Evolutionary conservation across 1,140 invertebrate species (phyloP), one percentile per base, ranked within the genome.

Genomic region (Catajapyx aquilonaris): DNA sequence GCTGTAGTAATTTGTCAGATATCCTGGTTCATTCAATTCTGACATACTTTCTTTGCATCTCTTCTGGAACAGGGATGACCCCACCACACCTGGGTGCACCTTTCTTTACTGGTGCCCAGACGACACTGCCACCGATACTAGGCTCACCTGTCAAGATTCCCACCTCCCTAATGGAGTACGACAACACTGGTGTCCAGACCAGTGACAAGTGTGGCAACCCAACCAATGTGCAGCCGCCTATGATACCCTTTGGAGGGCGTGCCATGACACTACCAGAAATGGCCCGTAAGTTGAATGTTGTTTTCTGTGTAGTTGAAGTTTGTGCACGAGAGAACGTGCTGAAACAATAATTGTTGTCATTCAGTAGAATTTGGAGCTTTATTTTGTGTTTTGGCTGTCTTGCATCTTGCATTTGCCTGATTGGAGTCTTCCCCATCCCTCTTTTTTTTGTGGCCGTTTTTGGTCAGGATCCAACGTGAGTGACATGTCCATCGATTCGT

Each of bases 241-340:
- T 68, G 7, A 63, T 69, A 44, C 68, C 76, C 15, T 71, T 78
- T 48, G 73, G 72, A 23, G 71, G 70, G 25, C 60, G 79, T 39
- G 74, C 76, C 2, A 69, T 72, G 47, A 81, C 79, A 22, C 56
- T 84, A 46, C 80, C 79, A 32, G 79, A 81, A 52, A 69, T 76
- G 46, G 59, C 59, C 47, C 31, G 38, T 45, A 32, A 38, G 16
- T n/a, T n/a, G n/a, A n/a, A n/a, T n/a, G n/a, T n/a, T n/a, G 20
- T 9, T n/a, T n/a, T n/a, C 11, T 2, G 11, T 13, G 32, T n/a
- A 18, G 4, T n/a, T n/a, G n/a, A n/a, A n/a, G n/a, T n/a, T n/a
- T n/a, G n/a, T n/a, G n/a, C n/a, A n/a, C n/a, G n/a, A n/a, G n/a
- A n/a, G n/a, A n/a, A n/a, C n/a, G n/a, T n/a, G n/a, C n/a, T n/a